Conservation (phyloP, 2,797 vertebrate genomes). For the Falco columbarius region DNA sequence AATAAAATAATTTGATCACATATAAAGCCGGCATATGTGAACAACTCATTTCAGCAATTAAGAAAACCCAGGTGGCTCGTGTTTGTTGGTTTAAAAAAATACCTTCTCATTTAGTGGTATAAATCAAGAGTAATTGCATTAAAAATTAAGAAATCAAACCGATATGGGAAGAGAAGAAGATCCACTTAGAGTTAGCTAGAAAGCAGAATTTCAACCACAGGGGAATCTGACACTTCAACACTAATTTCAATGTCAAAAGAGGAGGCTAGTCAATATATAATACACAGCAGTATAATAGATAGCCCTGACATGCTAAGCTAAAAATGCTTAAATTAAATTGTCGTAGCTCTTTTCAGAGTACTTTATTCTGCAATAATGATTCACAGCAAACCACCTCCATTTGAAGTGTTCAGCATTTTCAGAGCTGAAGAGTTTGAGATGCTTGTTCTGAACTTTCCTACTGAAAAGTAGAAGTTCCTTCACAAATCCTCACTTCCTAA, state of each 20-base stretch:
- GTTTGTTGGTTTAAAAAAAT: slow-evolving; percentile 30
- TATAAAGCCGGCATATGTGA: slow-evolving; percentile 15
- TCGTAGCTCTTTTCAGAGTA: neutral
- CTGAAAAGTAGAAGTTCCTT: neutral
- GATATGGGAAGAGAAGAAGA: neutral
- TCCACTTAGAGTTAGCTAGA: neutral
- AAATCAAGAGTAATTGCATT: slow-evolving; percentile 61
- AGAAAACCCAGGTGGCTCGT: slow-evolving; percentile 36
- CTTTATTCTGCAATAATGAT: neutral
- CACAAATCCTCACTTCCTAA: neutral
- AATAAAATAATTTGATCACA: neutral
- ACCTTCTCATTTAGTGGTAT: slow-evolving; percentile 34
- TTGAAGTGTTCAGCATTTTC: neutral
- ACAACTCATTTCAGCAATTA: slow-evolving; percentile 30
- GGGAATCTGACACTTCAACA: neutral
- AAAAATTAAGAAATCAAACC: slow-evolving; percentile 52
- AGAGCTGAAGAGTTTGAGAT: neutral
- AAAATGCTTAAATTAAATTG: neutral
- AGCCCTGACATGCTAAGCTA: neutral
- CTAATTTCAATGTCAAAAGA: slow-evolving; percentile 1
- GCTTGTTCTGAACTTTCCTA: neutral
- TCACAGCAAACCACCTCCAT: neutral
- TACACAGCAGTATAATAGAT: neutral
- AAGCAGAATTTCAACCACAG: neutral
- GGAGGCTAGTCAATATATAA: neutral